Evolutionary conservation across 2,888 invertebrate genomes (phyloP).

Genomic region (Ornithoptera priamus): DNA sequence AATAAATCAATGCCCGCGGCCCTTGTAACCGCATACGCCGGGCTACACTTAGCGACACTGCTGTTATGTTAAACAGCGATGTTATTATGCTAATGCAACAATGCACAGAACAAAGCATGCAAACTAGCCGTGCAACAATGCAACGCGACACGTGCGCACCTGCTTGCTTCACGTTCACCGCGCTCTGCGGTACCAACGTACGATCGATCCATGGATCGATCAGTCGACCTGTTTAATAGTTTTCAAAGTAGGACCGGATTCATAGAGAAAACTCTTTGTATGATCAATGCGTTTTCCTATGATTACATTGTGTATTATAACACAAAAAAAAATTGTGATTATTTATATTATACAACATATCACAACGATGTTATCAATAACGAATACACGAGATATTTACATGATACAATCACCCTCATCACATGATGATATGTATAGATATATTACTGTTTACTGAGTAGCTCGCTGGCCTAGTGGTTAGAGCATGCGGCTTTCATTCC

Average conservation of each 20-base stretch:
- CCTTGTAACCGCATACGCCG: slow-evolving; percentile 3
- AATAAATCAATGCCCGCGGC: slow-evolving; percentile 6
- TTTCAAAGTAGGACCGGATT: background rate
- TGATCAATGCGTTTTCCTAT: background rate
- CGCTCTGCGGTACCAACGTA: background rate
- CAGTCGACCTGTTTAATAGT: background rate
- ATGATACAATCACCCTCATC: too few relatives aligned
- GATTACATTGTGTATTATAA: too few relatives aligned
- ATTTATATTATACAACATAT: too few relatives aligned
- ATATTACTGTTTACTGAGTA: too few relatives aligned
- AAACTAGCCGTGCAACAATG: slow-evolving; percentile 20
- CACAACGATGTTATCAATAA: too few relatives aligned
- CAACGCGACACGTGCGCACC: slow-evolving; percentile 25
- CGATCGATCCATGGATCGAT: background rate
- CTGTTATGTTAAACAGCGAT: slow-evolving; percentile 29
- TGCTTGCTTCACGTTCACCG: slow-evolving; percentile 16
- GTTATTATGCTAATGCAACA: slow-evolving; percentile 29
- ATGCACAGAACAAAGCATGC: slow-evolving; percentile 29
- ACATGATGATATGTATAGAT: too few relatives aligned
- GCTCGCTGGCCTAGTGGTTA: too few relatives aligned
- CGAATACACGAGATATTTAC: too few relatives aligned
- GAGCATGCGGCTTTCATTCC: too few relatives aligned
- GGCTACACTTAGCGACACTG: slow-evolving; percentile 20
- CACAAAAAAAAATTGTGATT: too few relatives aligned
- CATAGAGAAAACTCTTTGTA: background rate